Conservation (phyloP, 1,140 invertebrate genomes). For the Bombus difficillimus region DNA sequence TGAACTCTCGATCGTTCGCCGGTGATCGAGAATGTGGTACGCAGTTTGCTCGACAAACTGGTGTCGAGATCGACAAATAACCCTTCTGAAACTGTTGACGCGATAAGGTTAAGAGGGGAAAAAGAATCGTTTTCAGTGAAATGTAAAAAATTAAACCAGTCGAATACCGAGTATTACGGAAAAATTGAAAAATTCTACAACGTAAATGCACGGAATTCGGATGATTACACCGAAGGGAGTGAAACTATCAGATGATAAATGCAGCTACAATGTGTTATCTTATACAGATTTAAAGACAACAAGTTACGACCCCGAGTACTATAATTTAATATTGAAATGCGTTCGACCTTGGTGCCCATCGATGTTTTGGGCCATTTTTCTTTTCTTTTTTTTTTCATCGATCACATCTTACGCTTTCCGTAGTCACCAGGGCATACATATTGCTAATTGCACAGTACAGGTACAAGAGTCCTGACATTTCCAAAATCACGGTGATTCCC, state of each 20-base stretch:
- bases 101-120: neutral
- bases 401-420: neutral
- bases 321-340: neutral
- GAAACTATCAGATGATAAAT: neutral
- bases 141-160: neutral
- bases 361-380: neutral
- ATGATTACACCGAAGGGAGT: neutral
- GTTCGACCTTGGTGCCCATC: neutral
- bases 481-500: constrained; percentile 22
- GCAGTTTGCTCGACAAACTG: constrained; percentile 19
- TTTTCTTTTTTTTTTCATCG: neutral
- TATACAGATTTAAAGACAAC: neutral
- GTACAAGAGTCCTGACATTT: neutral
- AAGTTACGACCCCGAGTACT: neutral
- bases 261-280: neutral
- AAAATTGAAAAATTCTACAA: neutral
- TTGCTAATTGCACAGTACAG: constrained; percentile 14
- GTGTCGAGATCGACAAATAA: constrained; percentile 36
- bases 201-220: neutral
- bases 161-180: neutral
- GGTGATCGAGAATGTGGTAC: constrained; percentile 28
- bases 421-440: neutral
- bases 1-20: constrained; percentile 41
- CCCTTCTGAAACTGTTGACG: neutral
- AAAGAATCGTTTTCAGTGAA: neutral